These are phyloP conservation scores for Protobothrops flavoviridis DNA, from an alignment of 2,113 vertebrate species.

Conservation along the genomic window DNA sequence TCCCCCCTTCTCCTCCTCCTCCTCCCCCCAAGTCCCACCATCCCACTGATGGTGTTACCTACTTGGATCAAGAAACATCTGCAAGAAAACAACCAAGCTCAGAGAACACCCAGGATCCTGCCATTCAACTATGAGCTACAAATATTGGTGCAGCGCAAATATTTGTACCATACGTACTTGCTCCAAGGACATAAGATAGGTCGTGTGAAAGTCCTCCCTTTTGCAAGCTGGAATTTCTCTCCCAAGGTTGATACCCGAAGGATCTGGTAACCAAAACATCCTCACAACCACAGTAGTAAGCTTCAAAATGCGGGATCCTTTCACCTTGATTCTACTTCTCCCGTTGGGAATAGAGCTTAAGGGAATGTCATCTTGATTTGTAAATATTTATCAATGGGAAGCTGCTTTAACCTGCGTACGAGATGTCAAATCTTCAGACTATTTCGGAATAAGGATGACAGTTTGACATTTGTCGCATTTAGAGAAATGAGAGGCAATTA, in stretches of 20 bases:
- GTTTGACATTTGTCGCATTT: background rate
- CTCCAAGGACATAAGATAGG: background rate
- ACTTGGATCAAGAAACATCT: no score
- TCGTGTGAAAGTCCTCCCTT: background rate
- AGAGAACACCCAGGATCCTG: background rate
- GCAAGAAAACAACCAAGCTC: no score
- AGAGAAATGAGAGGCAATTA: background rate
- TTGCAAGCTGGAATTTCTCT: background rate
- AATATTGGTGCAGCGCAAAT: background rate
- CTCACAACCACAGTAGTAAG: background rate
- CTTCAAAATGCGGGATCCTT: background rate
- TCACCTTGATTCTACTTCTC: background rate
- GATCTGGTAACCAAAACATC: background rate
- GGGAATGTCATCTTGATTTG: background rate
- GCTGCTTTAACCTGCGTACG: background rate
- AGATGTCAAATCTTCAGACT: background rate
- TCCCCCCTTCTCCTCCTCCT: no score
- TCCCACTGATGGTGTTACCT: no score
- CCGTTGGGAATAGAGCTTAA: background rate
- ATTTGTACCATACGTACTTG: background rate
- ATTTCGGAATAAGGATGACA: background rate
- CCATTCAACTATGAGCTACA: no score
- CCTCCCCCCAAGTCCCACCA: no score
- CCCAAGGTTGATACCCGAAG: background rate
- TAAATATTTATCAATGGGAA: background rate